Base-by-base conservation (phyloP, 2,797 vertebrate species). In the Caiman crocodilus region DNA sequence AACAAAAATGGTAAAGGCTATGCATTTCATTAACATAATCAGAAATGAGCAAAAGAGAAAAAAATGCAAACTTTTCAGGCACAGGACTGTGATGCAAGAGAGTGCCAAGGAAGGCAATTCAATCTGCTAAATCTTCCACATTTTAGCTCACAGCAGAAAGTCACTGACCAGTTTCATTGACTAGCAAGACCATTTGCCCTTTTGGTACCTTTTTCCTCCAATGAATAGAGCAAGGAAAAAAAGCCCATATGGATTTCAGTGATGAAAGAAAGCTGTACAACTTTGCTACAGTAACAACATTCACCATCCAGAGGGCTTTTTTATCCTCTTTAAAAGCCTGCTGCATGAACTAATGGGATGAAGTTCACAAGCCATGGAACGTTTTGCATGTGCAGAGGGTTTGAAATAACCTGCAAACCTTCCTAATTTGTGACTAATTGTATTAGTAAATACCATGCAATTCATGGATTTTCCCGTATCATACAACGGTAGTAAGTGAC, bases 61-160 rank as follows among this genome's bases (percentile, higher is more conserved):
- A 17, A 65, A 21, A 4, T 1, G 59, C 32, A 79, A 79, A 79
- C 25, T 60, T 42, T 61, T 32, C 23, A 28, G 15, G 20, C 35
- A 78, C 26, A 21, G 32, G n/a, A 79, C 61, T 73, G 87, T 73
- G 82, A 64, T 69, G 28, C 14, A 93, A 87, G 61, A 56, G 61
- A 88, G 85, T 93, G 42, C 78, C 60, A 85, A 96, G 89, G 84
- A 84, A 88, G 84, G 76, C 58, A 55, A 67, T 89, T 93, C 87
- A 92, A 76, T 25, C 59, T 92, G 88, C 5, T 28, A 28, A 42
- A 23, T 28, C 59, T 86, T 63, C 73, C 13, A 20, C 42, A 79
- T 76, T 50, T 89, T 42, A 94, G 94, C 71, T 93, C 30, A 81
- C 78, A 87, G 94, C 86, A 94, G 94, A 94, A 96, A 97, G 96